A percentile compares a stretch with the other conserved stretches of the same genome.
Conservation (phyloP, 2,888 invertebrate genomes). For the Parnassius glacialis region DNA sequence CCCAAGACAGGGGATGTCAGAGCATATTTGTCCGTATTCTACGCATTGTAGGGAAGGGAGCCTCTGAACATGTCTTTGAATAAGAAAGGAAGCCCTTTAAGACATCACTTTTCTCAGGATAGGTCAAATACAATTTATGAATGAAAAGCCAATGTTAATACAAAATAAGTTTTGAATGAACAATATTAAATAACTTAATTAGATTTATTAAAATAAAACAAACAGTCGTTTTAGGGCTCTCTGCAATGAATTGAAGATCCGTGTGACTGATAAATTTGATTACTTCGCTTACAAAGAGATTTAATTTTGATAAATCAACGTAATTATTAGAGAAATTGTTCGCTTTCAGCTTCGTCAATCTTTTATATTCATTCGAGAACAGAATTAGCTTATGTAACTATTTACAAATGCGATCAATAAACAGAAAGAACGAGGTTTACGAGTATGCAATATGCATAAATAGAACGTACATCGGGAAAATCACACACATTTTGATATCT, state of each 20-base stretch:
- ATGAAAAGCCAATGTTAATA: conserved; percentile 2
- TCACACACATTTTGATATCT: conserved; percentile 32
- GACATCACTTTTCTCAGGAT: conserved; percentile 16
- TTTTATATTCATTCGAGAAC: conserved; percentile 32
- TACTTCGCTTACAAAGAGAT: conserved; percentile 73
- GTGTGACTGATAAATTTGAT: conserved; percentile 78
- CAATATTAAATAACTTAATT: conserved; percentile 24
- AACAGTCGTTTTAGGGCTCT: conserved; percentile 56
- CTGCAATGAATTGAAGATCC: conserved; percentile 68
- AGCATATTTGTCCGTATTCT: conserved; percentile 59
- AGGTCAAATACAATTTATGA: background rate
- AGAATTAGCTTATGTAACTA: conserved; percentile 13
- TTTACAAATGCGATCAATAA: background rate
- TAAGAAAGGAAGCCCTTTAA: conserved; percentile 38
- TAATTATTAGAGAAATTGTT: conserved; percentile 65
- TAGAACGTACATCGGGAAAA: background rate
- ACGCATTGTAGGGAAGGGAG: conserved; percentile 47
- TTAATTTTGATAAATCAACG: conserved; percentile 78
- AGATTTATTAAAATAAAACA: conserved; percentile 44
- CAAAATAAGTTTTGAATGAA: background rate
- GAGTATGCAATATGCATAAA: conserved; percentile 10
- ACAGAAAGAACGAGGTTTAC: background rate
- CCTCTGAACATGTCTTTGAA: conserved; percentile 47
- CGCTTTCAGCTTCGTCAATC: conserved; percentile 37
- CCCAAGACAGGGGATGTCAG: conserved; percentile 66